Percentiles rank a stretch among this genome's conserved stretches.
Evolutionary conservation across 1,140 invertebrate genomes (phyloP).

Genomic region (Ceratitis capitata): DNA sequence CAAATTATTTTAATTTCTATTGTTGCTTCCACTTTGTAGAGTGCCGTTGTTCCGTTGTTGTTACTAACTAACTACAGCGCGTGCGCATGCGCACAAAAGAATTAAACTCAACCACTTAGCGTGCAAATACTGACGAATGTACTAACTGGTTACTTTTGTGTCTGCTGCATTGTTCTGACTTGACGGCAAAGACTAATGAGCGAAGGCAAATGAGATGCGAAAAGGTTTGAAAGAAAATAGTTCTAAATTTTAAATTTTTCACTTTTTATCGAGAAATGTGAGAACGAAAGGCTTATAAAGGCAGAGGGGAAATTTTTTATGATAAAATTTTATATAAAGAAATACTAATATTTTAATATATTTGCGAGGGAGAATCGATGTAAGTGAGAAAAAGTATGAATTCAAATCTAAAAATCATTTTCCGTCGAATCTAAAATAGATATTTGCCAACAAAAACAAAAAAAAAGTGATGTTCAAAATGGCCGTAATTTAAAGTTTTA

Average conservation of each 20-base stretch:
- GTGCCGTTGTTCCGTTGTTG: neutral
- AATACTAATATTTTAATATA: too few species aligned
- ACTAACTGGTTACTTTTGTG: neutral
- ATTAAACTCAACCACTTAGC: conserved; percentile 18
- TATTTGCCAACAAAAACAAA: too few species aligned
- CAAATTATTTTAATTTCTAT: conserved; percentile 35
- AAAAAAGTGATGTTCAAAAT: too few species aligned
- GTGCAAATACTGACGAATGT: neutral
- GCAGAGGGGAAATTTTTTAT: too few species aligned
- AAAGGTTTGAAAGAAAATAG: neutral
- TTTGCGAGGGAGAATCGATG: too few species aligned
- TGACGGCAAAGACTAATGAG: neutral
- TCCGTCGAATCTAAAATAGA: too few species aligned
- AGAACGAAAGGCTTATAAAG: neutral
- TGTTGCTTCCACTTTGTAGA: neutral
- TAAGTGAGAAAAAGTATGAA: too few species aligned
- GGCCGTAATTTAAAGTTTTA: too few species aligned
- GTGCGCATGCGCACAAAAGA: conserved; percentile 29
- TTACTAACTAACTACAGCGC: too few species aligned
- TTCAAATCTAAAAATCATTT: too few species aligned
- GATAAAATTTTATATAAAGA: too few species aligned
- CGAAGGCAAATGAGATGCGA: neutral
- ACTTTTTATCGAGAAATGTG: neutral
- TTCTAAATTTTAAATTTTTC: too few species aligned
- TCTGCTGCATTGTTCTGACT: neutral